Conservation (phyloP, 1,140 invertebrate species). For the Cylas formicarius region DNA sequence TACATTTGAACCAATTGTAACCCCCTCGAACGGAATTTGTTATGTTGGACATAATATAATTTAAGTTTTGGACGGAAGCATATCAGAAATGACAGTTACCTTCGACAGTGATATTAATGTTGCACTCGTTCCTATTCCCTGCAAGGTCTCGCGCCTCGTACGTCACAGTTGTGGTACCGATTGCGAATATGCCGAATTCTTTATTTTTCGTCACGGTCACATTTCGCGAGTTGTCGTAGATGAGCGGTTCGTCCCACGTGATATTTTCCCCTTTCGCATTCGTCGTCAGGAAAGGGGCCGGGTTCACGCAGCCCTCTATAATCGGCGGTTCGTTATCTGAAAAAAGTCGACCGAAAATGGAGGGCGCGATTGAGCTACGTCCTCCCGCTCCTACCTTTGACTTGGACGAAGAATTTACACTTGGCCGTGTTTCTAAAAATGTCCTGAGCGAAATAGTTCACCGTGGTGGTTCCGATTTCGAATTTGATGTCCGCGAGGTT, state of each 20-base stretch:
- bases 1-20: too few species aligned
- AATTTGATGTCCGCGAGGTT: slow-evolving; percentile 39
- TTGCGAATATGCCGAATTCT: slow-evolving; percentile 47
- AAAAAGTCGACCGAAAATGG: slow-evolving; percentile 17
- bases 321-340: slow-evolving; percentile 55
- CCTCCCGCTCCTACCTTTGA: slow-evolving; percentile 42
- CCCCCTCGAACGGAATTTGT: too few species aligned
- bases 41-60: too few species aligned
- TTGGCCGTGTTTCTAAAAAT: slow-evolving; percentile 47
- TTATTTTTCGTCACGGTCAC: slow-evolving; percentile 39
- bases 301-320: slow-evolving; percentile 56
- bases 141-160: slow-evolving; percentile 54
- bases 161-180: slow-evolving; percentile 51
- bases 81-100: too few species aligned
- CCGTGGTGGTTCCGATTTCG: slow-evolving; percentile 45
- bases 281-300: slow-evolving; percentile 47
- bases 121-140: slow-evolving; percentile 54
- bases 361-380: not conserved
- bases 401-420: slow-evolving; percentile 48
- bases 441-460: slow-evolving; percentile 50
- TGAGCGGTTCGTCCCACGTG: slow-evolving; percentile 59
- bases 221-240: slow-evolving; percentile 60
- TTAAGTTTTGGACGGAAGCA: too few species aligned
- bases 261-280: slow-evolving; percentile 42
- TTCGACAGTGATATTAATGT: slow-evolving; percentile 56